Percentiles rank a stretch among this genome's conserved stretches.
phyloP scores from a whole-genome alignment of 2,888 invertebrate species.

The Criorhina ranunculi region DNA sequence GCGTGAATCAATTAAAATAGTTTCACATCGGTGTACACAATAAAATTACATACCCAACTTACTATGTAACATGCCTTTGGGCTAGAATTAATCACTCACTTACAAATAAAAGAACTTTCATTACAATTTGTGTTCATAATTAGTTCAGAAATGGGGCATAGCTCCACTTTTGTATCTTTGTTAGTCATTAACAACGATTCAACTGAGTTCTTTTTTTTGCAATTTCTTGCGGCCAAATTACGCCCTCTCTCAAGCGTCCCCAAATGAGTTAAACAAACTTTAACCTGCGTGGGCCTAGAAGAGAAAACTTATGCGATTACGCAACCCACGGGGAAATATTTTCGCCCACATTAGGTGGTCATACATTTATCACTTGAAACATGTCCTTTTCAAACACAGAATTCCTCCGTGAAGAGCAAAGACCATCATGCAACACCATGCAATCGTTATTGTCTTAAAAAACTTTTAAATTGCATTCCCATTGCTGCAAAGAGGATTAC shows the following conservation, averaged over 20 bases:
- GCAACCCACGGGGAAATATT: neutral
- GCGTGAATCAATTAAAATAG: neutral
- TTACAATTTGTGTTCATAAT: constrained; percentile 7
- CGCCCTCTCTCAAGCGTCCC: neutral
- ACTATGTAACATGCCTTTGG: neutral
- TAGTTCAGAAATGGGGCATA: neutral
- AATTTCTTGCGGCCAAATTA: neutral
- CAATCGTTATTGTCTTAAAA: neutral
- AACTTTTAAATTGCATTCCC: constrained; percentile 54
- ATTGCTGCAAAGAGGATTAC: constrained; percentile 35
- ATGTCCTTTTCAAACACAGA: constrained; percentile 7
- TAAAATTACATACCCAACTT: neutral
- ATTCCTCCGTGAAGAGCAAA: constrained; percentile 12
- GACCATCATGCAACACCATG: constrained; percentile 1
- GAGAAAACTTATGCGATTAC: neutral
- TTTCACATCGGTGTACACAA: neutral
- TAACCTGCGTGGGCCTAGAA: neutral
- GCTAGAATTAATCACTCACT: neutral
- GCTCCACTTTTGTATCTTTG: neutral
- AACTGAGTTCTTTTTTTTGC: neutral
- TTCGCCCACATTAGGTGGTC: constrained; percentile 1
- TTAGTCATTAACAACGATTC: neutral
- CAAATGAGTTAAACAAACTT: constrained; percentile 1
- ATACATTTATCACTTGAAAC: neutral
- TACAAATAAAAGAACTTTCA: constrained; percentile 12